Evolutionary conservation across 2,888 invertebrate genomes (phyloP).

Genomic region (Drosophila subsilvestris): DNA sequence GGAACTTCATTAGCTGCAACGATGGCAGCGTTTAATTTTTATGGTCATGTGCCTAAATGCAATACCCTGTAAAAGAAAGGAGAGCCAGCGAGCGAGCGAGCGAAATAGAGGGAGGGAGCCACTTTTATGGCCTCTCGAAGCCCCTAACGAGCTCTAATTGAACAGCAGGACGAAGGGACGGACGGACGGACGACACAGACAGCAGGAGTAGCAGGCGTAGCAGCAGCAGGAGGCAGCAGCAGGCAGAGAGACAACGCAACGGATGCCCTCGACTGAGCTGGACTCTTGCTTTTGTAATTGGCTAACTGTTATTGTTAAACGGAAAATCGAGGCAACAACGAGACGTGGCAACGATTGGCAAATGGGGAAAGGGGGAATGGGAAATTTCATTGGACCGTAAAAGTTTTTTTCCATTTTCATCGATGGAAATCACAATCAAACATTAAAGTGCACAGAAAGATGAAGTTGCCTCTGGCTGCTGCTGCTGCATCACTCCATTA

Average conservation of each 20-base stretch:
- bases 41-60: slow-evolving; percentile 73
- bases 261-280: background rate
- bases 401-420: slow-evolving; percentile 8
- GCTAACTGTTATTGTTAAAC: slow-evolving; percentile 72
- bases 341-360: background rate
- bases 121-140: slow-evolving; percentile 72
- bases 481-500: slow-evolving; percentile 14
- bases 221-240: slow-evolving; percentile 10
- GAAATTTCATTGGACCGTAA: slow-evolving; percentile 36
- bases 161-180: slow-evolving; percentile 45
- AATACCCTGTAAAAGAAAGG: slow-evolving; percentile 40
- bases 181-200: background rate
- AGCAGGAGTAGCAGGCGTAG: slow-evolving; percentile 3
- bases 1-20: slow-evolving; percentile 75
- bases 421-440: background rate
- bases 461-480: background rate
- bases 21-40: slow-evolving; percentile 69
- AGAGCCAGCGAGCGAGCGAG: background rate
- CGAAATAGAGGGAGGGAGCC: slow-evolving; percentile 8
- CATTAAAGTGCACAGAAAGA: slow-evolving; percentile 6
- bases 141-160: slow-evolving; percentile 71
- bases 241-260: slow-evolving; percentile 8
- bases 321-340: slow-evolving; percentile 52
- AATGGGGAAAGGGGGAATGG: slow-evolving; percentile 14
- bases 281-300: slow-evolving; percentile 67